A percentile compares a stretch with the other conserved stretches of the same genome.
phyloP scores from a whole-genome alignment of 2,797 vertebrate genomes.

The Thalassophryne amazonica region DNA sequence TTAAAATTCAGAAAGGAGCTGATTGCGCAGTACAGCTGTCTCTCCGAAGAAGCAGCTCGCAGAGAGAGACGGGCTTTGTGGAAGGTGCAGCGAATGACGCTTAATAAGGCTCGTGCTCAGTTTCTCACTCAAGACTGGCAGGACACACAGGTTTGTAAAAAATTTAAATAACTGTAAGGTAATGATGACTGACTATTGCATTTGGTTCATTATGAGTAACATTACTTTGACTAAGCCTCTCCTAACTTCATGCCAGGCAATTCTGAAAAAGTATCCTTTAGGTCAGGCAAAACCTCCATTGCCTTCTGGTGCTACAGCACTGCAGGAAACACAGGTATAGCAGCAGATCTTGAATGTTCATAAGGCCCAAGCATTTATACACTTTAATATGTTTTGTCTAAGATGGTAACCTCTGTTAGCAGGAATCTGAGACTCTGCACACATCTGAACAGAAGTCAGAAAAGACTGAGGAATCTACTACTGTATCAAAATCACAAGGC shows the following conservation, averaged over 20 bases:
- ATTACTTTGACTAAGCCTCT: slow-evolving; percentile 6
- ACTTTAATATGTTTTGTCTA: neutral
- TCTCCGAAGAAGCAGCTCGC: slow-evolving; percentile 91
- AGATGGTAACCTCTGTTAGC: slow-evolving; percentile 3
- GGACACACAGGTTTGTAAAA: slow-evolving; percentile 75
- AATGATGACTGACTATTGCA: neutral
- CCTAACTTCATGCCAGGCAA: slow-evolving; percentile 60
- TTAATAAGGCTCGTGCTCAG: slow-evolving; percentile 78
- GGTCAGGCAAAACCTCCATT: slow-evolving; percentile 60
- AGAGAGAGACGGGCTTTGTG: slow-evolving; percentile 89
- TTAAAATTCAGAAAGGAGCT: slow-evolving; percentile 84
- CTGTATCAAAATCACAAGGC: neutral
- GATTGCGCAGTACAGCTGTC: slow-evolving; percentile 88
- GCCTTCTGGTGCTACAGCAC: slow-evolving; percentile 32
- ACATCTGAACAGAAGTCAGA: slow-evolving; percentile 8
- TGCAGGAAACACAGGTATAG: slow-evolving; percentile 39
- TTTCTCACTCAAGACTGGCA: slow-evolving; percentile 83
- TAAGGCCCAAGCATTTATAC: neutral
- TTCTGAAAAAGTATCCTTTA: slow-evolving; percentile 78
- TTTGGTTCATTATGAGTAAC: neutral
- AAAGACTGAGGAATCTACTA: slow-evolving; percentile 3
- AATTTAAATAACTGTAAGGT: neutral
- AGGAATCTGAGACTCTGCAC: slow-evolving; percentile 27
- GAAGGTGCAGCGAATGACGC: slow-evolving; percentile 86
- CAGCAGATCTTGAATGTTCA: slow-evolving; percentile 3